Evolutionary conservation across 2,888 invertebrate species (phyloP).

Genomic region (Caenorhabditis macrosperma): DNA sequence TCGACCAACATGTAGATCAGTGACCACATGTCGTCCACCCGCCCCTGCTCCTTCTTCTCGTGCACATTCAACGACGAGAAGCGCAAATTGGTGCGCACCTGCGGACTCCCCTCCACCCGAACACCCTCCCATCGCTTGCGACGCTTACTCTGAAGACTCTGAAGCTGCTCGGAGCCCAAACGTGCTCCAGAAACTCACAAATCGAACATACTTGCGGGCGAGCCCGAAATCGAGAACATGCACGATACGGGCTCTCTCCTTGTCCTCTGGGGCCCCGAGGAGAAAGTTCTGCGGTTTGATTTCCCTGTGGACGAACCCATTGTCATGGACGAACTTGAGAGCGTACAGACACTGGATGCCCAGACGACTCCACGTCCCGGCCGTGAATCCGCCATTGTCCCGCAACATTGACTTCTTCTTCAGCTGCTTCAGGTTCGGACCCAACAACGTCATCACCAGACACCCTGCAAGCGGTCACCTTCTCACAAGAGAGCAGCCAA

Average conservation of each 20-base stretch:
- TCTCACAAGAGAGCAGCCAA: no score
- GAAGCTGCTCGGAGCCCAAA: no score
- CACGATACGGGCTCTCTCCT: slow-evolving; percentile 57
- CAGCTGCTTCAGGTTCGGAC: slow-evolving; percentile 68
- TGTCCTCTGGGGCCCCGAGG: slow-evolving; percentile 67
- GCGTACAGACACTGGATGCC: slow-evolving; percentile 71
- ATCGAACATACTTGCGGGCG: slow-evolving; percentile 61
- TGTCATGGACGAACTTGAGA: slow-evolving; percentile 66
- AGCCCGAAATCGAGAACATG: slow-evolving; percentile 76
- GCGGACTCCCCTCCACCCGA: slow-evolving; percentile 68
- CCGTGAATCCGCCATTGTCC: no score
- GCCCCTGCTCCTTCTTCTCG: slow-evolving; percentile 68
- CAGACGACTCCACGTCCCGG: slow-evolving; percentile 68
- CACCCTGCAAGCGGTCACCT: slow-evolving; percentile 65
- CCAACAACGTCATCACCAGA: slow-evolving; percentile 74
- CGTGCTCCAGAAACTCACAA: slow-evolving; percentile 19
- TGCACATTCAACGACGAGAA: slow-evolving; percentile 73
- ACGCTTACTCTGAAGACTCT: not conserved
- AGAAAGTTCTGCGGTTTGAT: slow-evolving; percentile 71
- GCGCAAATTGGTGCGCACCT: slow-evolving; percentile 74
- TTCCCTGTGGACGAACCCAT: slow-evolving; percentile 68
- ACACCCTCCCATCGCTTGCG: slow-evolving; percentile 60
- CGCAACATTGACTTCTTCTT: no score
- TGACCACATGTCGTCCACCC: slow-evolving; percentile 62
- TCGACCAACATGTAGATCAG: slow-evolving; percentile 68